phyloP scores from a whole-genome alignment of 2,113 vertebrate genomes.

The Amphiprion ocellaris region DNA sequence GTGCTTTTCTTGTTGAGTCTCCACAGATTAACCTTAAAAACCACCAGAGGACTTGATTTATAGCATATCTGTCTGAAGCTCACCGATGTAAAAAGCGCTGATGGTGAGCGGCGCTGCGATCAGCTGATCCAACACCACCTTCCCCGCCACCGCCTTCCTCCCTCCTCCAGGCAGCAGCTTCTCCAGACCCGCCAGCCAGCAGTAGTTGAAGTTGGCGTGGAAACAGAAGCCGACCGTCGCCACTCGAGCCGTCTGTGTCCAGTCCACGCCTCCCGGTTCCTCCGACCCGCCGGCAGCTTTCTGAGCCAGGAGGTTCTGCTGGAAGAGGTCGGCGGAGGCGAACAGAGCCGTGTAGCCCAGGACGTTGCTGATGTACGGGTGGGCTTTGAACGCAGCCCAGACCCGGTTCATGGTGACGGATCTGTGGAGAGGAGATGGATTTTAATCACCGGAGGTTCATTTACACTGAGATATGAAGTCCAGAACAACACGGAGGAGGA shows the following conservation, averaged over 20 bases:
- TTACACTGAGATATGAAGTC: too few relatives aligned
- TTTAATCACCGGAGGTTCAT: too few relatives aligned
- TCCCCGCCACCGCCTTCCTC: slow-evolving; percentile 72
- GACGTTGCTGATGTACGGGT: slow-evolving; percentile 85
- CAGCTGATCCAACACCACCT: slow-evolving; percentile 86
- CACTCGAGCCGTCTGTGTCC: slow-evolving; percentile 82
- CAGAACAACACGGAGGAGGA: not conserved
- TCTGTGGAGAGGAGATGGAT: slow-evolving; percentile 28
- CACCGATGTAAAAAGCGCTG: slow-evolving; percentile 87
- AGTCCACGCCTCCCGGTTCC: slow-evolving; percentile 63
- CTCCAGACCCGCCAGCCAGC: slow-evolving; percentile 86
- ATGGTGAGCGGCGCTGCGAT: slow-evolving; percentile 86
- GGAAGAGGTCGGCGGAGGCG: slow-evolving; percentile 86
- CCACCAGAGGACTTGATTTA: too few relatives aligned
- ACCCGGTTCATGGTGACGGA: slow-evolving; percentile 73
- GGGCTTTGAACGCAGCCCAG: slow-evolving; percentile 78
- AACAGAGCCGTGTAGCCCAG: slow-evolving; percentile 85
- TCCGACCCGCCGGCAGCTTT: slow-evolving; percentile 16
- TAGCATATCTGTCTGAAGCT: slow-evolving; percentile 24
- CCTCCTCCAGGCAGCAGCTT: slow-evolving; percentile 81
- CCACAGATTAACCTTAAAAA: too few relatives aligned
- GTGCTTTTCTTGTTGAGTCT: too few relatives aligned
- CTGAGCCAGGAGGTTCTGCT: slow-evolving; percentile 79
- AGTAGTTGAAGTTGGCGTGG: slow-evolving; percentile 88
- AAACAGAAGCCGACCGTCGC: slow-evolving; percentile 86